Evolutionary conservation across 1,140 invertebrate species (phyloP), one percentile per base, ranked within the genome.

Genomic region (Papilio dardanus): DNA sequence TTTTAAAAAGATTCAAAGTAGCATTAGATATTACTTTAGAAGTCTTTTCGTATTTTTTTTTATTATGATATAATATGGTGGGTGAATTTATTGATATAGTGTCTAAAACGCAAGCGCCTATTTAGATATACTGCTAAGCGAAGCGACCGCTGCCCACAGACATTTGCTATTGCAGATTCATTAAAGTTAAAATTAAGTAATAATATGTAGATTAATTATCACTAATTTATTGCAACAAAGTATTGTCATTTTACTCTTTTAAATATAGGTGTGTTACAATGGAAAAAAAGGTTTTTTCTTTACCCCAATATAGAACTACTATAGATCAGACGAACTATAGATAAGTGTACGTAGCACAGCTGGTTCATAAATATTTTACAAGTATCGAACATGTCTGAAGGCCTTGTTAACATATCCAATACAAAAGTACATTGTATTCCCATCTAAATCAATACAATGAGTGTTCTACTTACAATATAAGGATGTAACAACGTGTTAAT

Each of bases 311-410:
- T 46, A n/a, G 5, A 46, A 7, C 16, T 46, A 46, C 5, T 19
- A n/a, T 19, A 4, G 42, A 62, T 28, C 24, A 19, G 3, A 14
- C 24, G 30, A 30, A 21, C 2, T 16, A 58, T 12, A 58, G 14
- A 58, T 2, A 8, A 58, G 7, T 58, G 24, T 62, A 62, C 24
- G 54, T 62, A 62, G 10, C 24, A 58, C 10, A n/a, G n/a, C n/a
- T 28, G 8, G 21, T 62, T 62, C 54, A 30, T 62, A 62, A 28
- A 62, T 62, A 62, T 62, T 62, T 28, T 16, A 62, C 24, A 62
- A 28, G 2, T 62, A 62, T 62, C 54, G 54, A 62, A 30, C 24
- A 12, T 62, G 2, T 62, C 4, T 4, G 54, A 28, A 30, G 54
- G 24, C 50, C 8, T 24, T 54, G 19, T 54, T 16, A 16, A 62